A percentile compares a stretch with the other conserved stretches of the same genome.
Evolutionary conservation across 2,797 vertebrate species (phyloP).

Genomic region (Acomys russatus): DNA sequence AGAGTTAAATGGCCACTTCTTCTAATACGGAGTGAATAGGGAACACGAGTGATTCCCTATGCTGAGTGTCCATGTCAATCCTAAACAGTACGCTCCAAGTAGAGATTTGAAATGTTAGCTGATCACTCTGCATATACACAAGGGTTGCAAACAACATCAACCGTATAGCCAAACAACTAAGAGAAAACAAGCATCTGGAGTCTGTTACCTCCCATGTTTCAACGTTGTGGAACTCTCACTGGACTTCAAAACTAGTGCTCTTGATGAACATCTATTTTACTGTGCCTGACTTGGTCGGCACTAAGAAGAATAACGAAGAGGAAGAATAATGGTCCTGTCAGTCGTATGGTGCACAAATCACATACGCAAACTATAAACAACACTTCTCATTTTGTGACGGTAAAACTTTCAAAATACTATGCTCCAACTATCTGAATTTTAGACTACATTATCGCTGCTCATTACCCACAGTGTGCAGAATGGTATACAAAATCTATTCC

Average conservation of each 20-base stretch:
- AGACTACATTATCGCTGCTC: neutral
- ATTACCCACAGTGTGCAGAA: neutral
- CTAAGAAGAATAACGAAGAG: neutral
- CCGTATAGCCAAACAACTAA: neutral
- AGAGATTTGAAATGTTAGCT: neutral
- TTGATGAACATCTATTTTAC: neutral
- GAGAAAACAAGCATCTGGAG: fast-evolving
- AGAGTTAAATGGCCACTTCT: neutral
- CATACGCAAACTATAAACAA: neutral
- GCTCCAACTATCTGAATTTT: neutral
- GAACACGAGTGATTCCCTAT: neutral
- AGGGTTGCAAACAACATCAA: neutral
- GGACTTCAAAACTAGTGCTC: neutral
- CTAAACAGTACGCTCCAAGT: neutral
- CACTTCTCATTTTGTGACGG: too few relatives aligned
- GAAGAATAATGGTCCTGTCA: neutral
- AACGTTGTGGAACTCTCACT: neutral
- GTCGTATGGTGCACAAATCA: neutral
- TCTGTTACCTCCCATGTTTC: neutral
- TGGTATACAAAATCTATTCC: neutral
- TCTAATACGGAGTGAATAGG: neutral
- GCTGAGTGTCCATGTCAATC: fast-evolving
- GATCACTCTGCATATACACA: neutral
- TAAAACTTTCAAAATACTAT: neutral
- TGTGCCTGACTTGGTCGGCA: neutral